A percentile compares a stretch with the other conserved stretches of the same genome.
Conservation (phyloP, 1,140 invertebrate genomes). For the Oscheius sp. region DNA sequence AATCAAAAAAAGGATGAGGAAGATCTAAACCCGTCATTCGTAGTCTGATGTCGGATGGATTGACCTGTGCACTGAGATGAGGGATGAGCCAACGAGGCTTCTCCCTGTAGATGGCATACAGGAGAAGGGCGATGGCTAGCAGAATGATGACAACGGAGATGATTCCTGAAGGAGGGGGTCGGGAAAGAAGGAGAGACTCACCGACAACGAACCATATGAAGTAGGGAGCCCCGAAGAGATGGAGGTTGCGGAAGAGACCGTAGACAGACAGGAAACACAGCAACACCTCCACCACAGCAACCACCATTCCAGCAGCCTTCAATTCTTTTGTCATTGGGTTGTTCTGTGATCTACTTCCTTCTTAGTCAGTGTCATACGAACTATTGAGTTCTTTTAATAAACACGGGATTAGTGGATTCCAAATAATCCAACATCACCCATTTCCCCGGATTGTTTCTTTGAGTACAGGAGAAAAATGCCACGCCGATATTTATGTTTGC, state of each 20-base stretch:
- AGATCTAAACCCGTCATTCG: conserved; percentile 41
- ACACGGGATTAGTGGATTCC: neutral
- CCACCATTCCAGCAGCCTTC: conserved; percentile 58
- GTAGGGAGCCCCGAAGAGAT: conserved; percentile 55
- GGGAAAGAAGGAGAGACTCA: conserved; percentile 1
- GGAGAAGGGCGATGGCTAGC: conserved; percentile 51
- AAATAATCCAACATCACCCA: neutral
- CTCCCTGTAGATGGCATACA: conserved; percentile 59
- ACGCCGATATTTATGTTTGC: neutral
- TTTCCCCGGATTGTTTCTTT: neutral
- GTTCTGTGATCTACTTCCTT: neutral
- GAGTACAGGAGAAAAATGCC: neutral
- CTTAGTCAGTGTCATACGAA: no score
- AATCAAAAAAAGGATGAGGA: conserved; percentile 57
- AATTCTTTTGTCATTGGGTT: conserved; percentile 11
- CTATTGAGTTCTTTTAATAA: neutral
- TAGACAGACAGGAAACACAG: conserved; percentile 57
- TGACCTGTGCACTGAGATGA: conserved; percentile 53
- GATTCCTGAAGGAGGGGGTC: conserved; percentile 40
- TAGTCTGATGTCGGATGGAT: neutral
- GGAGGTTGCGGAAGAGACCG: conserved; percentile 56
- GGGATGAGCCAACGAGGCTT: conserved; percentile 56
- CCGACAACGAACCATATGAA: conserved; percentile 59
- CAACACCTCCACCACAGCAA: conserved; percentile 57
- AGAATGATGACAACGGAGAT: conserved; percentile 57